These are phyloP conservation scores for Thera obeliscata DNA, from an alignment of 2,888 invertebrate genomes.

Conservation along the genomic window DNA sequence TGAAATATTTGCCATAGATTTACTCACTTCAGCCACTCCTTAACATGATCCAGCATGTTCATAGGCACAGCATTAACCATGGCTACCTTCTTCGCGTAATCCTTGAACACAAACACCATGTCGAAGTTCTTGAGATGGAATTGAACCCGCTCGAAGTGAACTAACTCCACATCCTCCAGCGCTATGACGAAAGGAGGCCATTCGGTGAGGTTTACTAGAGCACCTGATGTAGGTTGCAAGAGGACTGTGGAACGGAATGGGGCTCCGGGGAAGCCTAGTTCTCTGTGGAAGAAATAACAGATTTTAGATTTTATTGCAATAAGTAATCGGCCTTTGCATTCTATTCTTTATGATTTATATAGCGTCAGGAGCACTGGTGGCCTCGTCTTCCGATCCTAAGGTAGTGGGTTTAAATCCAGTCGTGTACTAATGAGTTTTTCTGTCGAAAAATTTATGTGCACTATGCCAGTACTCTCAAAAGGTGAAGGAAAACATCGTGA, in stretches of 20 bases:
- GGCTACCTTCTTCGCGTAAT: slow-evolving; percentile 96
- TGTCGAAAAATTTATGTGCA: no score
- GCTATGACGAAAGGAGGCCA: slow-evolving; percentile 99
- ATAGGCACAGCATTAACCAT: slow-evolving; percentile 99
- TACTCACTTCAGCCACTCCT: slow-evolving; percentile 98
- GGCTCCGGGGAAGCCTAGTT: slow-evolving; percentile 98
- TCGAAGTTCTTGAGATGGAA: slow-evolving; percentile 99
- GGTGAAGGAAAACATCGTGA: no score
- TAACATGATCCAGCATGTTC: slow-evolving; percentile 99
- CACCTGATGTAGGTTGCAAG: slow-evolving; percentile 98
- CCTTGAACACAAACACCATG: slow-evolving; percentile 99
- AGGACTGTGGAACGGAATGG: slow-evolving; percentile 98
- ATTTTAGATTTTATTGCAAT: no score
- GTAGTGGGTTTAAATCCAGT: no score
- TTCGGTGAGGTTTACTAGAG: slow-evolving; percentile 97
- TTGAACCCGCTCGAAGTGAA: slow-evolving; percentile 99
- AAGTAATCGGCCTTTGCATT: no score
- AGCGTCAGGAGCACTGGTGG: no score
- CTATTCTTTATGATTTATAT: no score
- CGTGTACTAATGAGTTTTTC: no score
- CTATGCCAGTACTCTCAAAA: no score
- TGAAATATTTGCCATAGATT: no score
- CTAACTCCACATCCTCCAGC: slow-evolving; percentile 97
- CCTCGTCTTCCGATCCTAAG: no score
- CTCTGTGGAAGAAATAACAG: slow-evolving; percentile 79